These are phyloP conservation scores for Gallinago solitaria DNA, from an alignment of 2,797 vertebrate genomes.

Conservation along the genomic window DNA sequence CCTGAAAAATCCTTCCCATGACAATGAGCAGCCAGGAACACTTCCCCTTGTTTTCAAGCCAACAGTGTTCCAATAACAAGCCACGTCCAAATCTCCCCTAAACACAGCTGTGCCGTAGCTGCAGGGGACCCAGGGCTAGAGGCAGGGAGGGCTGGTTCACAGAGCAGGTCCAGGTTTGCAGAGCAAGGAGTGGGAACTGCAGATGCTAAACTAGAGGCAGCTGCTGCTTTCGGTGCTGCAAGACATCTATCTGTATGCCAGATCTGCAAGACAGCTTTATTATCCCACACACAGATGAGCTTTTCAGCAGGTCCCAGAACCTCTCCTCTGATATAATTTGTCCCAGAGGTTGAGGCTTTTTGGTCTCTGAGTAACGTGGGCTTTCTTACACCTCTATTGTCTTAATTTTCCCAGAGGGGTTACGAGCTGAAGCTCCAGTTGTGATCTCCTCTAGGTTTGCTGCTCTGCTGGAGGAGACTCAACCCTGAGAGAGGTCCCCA, in stretches of 20 bases:
- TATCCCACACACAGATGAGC: neutral
- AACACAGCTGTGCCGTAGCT: neutral
- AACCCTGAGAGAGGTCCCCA: neutral
- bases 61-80: neutral
- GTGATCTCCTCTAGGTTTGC: neutral
- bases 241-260: neutral
- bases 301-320: neutral
- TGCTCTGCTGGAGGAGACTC: neutral
- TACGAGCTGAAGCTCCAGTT: neutral
- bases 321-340: neutral
- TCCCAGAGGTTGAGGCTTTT: neutral
- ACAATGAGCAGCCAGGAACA: neutral
- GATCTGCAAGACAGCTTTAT: neutral
- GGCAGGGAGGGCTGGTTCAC: neutral
- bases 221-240: neutral
- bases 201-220: neutral
- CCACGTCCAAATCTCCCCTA: neutral
- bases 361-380: neutral
- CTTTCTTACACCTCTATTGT: neutral
- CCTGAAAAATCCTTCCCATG: neutral
- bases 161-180: neutral
- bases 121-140: neutral
- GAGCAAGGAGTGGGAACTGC: neutral
- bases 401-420: neutral
- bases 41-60: slow-evolving; percentile 3